Evolutionary conservation across 2,888 invertebrate genomes (phyloP).

Genomic region (Metalampra italica): DNA sequence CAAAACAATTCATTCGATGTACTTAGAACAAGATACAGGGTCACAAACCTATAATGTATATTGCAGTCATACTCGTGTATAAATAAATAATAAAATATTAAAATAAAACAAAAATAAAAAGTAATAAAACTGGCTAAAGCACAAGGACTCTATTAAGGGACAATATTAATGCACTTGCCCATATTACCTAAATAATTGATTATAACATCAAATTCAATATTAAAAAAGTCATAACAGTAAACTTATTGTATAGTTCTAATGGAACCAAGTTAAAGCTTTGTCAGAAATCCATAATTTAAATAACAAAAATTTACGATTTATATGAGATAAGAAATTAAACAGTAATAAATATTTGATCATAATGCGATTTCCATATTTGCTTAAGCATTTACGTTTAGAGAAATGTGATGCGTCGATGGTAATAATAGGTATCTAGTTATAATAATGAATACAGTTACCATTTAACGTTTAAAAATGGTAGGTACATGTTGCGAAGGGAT

Average conservation of each 20-base stretch:
- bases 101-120: constrained; percentile 75
- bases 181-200: constrained; percentile 76
- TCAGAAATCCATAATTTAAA: constrained; percentile 76
- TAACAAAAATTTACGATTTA: constrained; percentile 75
- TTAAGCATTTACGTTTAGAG: constrained; percentile 45
- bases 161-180: constrained; percentile 78
- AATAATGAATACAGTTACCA: background rate
- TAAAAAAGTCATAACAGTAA: constrained; percentile 73
- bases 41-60: constrained; percentile 42
- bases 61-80: constrained; percentile 55
- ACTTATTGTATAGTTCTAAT: constrained; percentile 77
- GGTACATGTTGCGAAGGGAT: constrained; percentile 40
- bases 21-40: constrained; percentile 41
- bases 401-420: constrained; percentile 52
- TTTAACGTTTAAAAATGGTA: constrained; percentile 30
- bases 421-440: constrained; percentile 27
- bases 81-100: constrained; percentile 78
- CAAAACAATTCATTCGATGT: constrained; percentile 52
- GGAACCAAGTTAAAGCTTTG: constrained; percentile 79
- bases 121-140: constrained; percentile 70
- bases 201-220: constrained; percentile 77
- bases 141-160: constrained; percentile 70
- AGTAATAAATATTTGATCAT: constrained; percentile 78
- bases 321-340: constrained; percentile 72
- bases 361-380: constrained; percentile 56